Evolutionary conservation across 1,140 invertebrate genomes (phyloP).

Genomic region (Carposina sasakii): DNA sequence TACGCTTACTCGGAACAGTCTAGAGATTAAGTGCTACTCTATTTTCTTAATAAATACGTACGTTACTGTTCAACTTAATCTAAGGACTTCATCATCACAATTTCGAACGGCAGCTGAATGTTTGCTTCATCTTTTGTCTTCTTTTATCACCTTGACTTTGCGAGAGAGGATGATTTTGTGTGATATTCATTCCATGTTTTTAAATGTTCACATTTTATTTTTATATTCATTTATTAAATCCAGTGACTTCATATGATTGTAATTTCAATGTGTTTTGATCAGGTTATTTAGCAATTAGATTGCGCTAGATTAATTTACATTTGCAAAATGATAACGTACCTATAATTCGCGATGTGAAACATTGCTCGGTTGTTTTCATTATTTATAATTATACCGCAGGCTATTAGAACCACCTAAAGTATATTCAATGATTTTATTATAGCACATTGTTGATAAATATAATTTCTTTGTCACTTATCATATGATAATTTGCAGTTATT

Average conservation of each 20-base stretch:
- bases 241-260: conserved; percentile 39
- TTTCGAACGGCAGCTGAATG: conserved; percentile 35
- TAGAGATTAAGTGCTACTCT: conserved; percentile 68
- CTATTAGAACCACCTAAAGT: conserved; percentile 31
- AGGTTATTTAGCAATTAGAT: conserved; percentile 58
- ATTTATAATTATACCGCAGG: conserved; percentile 31
- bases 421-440: conserved; percentile 35
- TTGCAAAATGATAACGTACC: conserved; percentile 19
- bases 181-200: conserved; percentile 66
- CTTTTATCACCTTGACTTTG: not conserved
- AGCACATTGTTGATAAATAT: conserved; percentile 51
- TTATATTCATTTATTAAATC: conserved; percentile 44
- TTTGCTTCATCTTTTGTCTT: not conserved
- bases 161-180: conserved; percentile 51
- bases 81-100: conserved; percentile 37
- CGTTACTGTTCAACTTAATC: conserved; percentile 45
- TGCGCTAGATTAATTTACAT: conserved; percentile 28
- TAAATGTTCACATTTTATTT: conserved; percentile 51
- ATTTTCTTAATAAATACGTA: conserved; percentile 67
- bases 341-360: conserved; percentile 55
- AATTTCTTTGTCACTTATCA: conserved; percentile 49
- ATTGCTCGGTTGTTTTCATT: conserved; percentile 47
- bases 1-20: conserved; percentile 70
- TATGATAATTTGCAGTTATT: conserved; percentile 67
- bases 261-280: conserved; percentile 8